Evolutionary conservation across 1,140 invertebrate species (phyloP).

Genomic region (Musca domestica): DNA sequence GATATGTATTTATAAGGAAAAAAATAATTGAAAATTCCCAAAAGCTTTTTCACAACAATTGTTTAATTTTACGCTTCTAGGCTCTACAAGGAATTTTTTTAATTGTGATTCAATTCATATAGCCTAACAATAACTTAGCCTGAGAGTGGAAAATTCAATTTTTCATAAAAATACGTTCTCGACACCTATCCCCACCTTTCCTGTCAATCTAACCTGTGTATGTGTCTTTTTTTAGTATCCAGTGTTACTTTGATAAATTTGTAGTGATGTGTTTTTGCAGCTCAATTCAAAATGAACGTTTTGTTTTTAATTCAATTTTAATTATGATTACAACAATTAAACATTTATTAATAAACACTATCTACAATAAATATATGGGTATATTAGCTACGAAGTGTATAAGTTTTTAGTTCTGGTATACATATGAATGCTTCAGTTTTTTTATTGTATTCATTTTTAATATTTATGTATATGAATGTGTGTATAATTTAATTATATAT

Average conservation of each 20-base stretch:
- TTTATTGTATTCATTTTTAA: conserved; percentile 3
- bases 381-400: too few species aligned
- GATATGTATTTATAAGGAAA: too few species aligned
- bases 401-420: background rate
- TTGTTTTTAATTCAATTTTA: background rate
- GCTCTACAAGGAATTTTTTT: too few species aligned
- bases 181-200: too few species aligned
- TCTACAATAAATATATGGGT: conserved; percentile 11
- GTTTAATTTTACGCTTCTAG: too few species aligned
- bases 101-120: too few species aligned
- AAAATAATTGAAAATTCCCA: too few species aligned
- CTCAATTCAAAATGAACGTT: background rate
- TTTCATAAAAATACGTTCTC: too few species aligned
- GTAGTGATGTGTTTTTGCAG: background rate
- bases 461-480: background rate
- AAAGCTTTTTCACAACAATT: too few species aligned
- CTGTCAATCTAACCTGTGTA: background rate
- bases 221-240: background rate
- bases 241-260: background rate
- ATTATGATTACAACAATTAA: conserved; percentile 17
- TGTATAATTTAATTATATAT: background rate
- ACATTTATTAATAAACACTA: conserved; percentile 19
- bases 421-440: background rate
- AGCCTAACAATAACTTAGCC: too few species aligned
- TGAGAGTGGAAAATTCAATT: too few species aligned